These are phyloP conservation scores for Brienomyrus longianalis DNA, from an alignment of 2,113 vertebrate genomes.

Conservation along the genomic window DNA sequence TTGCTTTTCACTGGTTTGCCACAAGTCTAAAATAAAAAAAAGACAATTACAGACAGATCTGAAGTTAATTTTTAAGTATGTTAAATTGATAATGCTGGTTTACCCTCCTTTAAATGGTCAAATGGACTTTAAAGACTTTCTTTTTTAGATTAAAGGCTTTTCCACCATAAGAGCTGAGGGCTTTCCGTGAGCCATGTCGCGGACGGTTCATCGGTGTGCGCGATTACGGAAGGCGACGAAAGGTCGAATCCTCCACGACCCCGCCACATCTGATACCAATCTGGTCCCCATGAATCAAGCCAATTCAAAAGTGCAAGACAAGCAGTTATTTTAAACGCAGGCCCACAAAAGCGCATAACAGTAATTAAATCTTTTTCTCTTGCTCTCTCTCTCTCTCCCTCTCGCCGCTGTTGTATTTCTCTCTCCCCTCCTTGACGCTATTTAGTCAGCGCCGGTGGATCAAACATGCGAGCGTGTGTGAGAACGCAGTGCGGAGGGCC, in stretches of 20 bases:
- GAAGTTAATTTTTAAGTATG: not conserved
- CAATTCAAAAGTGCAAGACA: slow-evolving; percentile 49
- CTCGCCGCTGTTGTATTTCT: slow-evolving; percentile 42
- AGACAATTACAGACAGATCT: not conserved
- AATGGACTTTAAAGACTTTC: not conserved
- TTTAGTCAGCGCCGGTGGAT: slow-evolving; percentile 64
- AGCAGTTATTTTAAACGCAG: slow-evolving; percentile 46
- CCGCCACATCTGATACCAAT: slow-evolving; percentile 46
- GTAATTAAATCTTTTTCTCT: slow-evolving; percentile 40
- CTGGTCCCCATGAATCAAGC: slow-evolving; percentile 49
- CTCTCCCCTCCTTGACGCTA: slow-evolving; percentile 51
- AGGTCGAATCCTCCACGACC: slow-evolving; percentile 45
- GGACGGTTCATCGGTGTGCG: not conserved
- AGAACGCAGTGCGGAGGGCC: slow-evolving; percentile 52
- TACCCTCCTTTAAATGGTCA: not conserved
- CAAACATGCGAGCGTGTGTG: slow-evolving; percentile 56
- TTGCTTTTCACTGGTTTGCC: not conserved
- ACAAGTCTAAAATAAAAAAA: not conserved
- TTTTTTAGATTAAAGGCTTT: not conserved
- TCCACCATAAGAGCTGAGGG: not conserved
- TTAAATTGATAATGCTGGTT: not conserved
- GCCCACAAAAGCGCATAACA: slow-evolving; percentile 56
- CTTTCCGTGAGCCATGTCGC: not conserved
- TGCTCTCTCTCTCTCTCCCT: not conserved
- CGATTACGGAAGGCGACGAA: slow-evolving; percentile 11